phyloP scores from a whole-genome alignment of 2,888 invertebrate genomes.

The Tinea trinotella region DNA sequence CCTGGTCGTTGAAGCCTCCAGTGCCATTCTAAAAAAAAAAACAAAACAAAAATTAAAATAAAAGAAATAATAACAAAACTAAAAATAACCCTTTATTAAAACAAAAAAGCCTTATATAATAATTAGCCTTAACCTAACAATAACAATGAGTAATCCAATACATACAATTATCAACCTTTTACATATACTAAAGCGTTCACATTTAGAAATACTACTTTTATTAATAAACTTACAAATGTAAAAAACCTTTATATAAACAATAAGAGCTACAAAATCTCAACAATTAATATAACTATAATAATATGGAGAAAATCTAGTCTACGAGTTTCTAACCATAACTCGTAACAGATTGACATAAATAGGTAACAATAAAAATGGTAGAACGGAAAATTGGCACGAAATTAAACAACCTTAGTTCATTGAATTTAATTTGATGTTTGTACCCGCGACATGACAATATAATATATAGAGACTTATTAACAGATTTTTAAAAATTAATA shows the following conservation, averaged over 20 bases:
- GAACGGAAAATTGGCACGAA: conserved; percentile 11
- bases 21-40: conserved; percentile 89
- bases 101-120: conserved; percentile 25
- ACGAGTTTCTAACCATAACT: too few species aligned
- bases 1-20: conserved; percentile 83
- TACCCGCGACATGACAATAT: too few species aligned
- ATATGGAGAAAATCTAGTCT: conserved; percentile 1
- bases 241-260: not conserved
- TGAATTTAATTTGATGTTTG: too few species aligned
- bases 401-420: conserved; percentile 15
- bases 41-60: conserved; percentile 63
- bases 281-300: not conserved
- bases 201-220: not conserved
- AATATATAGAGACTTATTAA: too few species aligned
- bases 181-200: conserved; percentile 4
- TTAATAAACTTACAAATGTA: not conserved
- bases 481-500: too few species aligned
- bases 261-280: conserved; percentile 5
- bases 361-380: not conserved
- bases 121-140: not conserved
- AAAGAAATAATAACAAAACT: conserved; percentile 37
- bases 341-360: not conserved
- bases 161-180: not conserved
- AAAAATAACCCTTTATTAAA: conserved; percentile 45
- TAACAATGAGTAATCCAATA: conserved; percentile 1